A percentile compares a stretch with the other conserved stretches of the same genome.
phyloP scores from a whole-genome alignment of 2,797 vertebrate species.

The Schizothorax lantsangensis region DNA sequence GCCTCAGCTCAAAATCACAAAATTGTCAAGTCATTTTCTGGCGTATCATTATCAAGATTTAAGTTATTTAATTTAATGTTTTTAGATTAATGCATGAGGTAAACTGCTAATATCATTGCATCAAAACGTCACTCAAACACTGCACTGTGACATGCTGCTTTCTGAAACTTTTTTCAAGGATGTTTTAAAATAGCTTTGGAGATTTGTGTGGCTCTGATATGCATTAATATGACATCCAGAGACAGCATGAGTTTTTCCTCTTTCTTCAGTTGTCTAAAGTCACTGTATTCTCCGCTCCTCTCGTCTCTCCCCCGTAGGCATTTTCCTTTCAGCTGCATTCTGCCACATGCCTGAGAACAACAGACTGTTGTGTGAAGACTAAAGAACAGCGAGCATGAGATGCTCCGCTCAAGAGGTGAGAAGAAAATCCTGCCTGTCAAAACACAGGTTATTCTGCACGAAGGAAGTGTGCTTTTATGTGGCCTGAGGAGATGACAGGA shows the following conservation, averaged over 20 bases:
- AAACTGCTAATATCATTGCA: neutral
- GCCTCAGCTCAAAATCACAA: neutral
- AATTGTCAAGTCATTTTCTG: neutral
- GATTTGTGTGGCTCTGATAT: neutral
- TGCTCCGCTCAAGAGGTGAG: conserved; percentile 47
- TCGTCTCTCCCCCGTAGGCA: conserved; percentile 36
- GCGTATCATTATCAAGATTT: neutral
- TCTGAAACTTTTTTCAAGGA: conserved; percentile 1
- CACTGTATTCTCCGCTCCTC: conserved; percentile 34
- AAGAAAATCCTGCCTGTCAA: conserved; percentile 60
- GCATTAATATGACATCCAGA: conserved; percentile 26
- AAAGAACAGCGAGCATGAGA: conserved; percentile 47
- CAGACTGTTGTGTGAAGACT: conserved; percentile 53
- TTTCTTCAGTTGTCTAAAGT: conserved; percentile 34
- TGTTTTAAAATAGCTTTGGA: conserved; percentile 25
- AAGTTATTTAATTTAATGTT: neutral
- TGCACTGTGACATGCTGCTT: neutral
- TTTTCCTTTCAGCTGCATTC: conserved; percentile 47
- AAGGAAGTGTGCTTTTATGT: conserved; percentile 55
- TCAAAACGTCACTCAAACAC: neutral
- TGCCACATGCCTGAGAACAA: conserved; percentile 55
- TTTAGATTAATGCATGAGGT: conserved; percentile 4
- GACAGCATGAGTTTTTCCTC: conserved; percentile 16
- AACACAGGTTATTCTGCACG: conserved; percentile 48
- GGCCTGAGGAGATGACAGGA: conserved; percentile 21